Evolutionary conservation across 2,888 invertebrate genomes (phyloP).

Genomic region (Lissocephala sabroskyi): DNA sequence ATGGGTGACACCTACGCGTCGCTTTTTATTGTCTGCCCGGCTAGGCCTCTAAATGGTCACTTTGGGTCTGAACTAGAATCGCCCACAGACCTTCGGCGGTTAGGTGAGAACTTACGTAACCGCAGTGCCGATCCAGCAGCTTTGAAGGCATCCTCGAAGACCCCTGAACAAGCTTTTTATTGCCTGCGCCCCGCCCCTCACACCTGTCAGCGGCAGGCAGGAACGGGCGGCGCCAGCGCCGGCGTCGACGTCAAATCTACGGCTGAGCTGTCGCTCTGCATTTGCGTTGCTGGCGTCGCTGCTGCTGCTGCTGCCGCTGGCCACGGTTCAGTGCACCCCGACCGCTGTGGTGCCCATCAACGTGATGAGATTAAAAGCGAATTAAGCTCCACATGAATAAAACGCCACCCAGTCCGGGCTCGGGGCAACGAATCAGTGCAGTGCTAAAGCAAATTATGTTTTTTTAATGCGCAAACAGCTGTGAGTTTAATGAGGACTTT

Average conservation of each 20-base stretch:
- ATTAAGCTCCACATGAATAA: slow-evolving; percentile 38
- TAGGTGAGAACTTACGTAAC: slow-evolving; percentile 32
- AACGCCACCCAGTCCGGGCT: slow-evolving; percentile 5
- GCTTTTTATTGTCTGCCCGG: no score
- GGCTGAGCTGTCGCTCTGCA: slow-evolving; percentile 29
- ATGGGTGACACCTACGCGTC: neutral
- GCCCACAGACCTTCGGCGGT: slow-evolving; percentile 6
- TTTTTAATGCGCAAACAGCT: slow-evolving; percentile 34
- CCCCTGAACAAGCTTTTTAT: slow-evolving; percentile 51
- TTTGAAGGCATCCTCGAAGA: slow-evolving; percentile 4
- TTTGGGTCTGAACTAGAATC: no score
- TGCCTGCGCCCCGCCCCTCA: slow-evolving; percentile 32
- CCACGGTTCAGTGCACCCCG: slow-evolving; percentile 38
- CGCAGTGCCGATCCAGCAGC: slow-evolving; percentile 14
- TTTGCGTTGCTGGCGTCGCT: slow-evolving; percentile 23
- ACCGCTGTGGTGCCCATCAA: slow-evolving; percentile 18
- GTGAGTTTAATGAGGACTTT: slow-evolving; percentile 42
- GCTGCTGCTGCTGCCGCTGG: no score
- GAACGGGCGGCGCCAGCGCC: neutral
- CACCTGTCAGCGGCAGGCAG: slow-evolving; percentile 44
- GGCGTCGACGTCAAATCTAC: slow-evolving; percentile 22
- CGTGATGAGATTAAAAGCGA: slow-evolving; percentile 50
- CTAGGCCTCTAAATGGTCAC: no score
- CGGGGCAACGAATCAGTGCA: slow-evolving; percentile 12
- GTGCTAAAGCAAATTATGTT: slow-evolving; percentile 35